Evolutionary conservation across 2,113 vertebrate genomes (phyloP), one percentile per base, ranked within the genome.

Genomic region (Dasypus novemcinctus): DNA sequence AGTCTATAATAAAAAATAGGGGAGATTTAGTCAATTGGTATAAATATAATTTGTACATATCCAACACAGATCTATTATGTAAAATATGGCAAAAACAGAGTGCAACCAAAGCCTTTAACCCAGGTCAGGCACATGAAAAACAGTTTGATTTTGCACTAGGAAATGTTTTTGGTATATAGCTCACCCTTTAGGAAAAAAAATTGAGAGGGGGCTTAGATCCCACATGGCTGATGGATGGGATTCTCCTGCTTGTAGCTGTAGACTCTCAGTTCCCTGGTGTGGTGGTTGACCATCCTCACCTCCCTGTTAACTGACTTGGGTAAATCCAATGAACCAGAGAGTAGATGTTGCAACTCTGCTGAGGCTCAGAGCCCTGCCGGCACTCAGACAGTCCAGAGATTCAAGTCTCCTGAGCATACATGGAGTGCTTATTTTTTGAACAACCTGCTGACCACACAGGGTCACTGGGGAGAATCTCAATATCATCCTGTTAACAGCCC

Each of bases 401-500:
- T n/a, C n/a, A n/a, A n/a, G n/a, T n/a, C n/a, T n/a, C n/a, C n/a
- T n/a, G n/a, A n/a, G n/a, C n/a, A n/a, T n/a, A n/a, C n/a, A n/a
- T n/a, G n/a, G n/a, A n/a, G n/a, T n/a, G 31, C 18, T n/a, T 97
- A 7, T 76, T 97, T 79, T 7, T 63, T 78, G n/a, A n/a, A 96
- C n/a, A 86, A 46, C 1, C 0, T 84, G 64, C 29, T 0, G 27
- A 61, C 52, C 94, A 54, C 90, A 49, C 29, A 63, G 36, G 66
- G 82, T 78, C 14, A 33, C 5, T 1, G 38, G 18, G 0, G 36
- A 78, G 15, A 99, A 96, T 96, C 99, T 99, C 27, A 99, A 99
- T 94, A 97, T 99, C 95, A 97, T 99, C 36, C 96, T 99, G 49
- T 98, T 99, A 57, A 98, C 99, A 98, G 98, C 97, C 9, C 99